Evolutionary conservation across 2,113 vertebrate genomes (phyloP).

Genomic region (Lipophrys pholis): DNA sequence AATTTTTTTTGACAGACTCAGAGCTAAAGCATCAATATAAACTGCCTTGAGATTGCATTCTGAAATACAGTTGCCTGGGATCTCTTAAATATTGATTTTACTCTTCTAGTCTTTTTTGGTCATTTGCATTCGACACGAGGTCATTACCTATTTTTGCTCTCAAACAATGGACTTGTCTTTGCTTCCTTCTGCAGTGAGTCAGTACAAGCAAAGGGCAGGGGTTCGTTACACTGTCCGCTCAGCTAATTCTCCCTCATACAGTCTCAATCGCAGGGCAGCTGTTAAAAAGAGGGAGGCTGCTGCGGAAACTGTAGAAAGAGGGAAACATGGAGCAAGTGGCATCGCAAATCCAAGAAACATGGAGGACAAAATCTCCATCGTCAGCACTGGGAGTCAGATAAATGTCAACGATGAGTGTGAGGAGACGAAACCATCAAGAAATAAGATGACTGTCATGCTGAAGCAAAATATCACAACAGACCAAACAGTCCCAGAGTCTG

Average conservation of each 20-base stretch:
- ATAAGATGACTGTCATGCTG: conserved; percentile 11
- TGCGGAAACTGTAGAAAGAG: background rate
- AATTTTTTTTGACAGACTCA: background rate
- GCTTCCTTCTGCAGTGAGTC: conserved; percentile 36
- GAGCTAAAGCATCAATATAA: conserved; percentile 14
- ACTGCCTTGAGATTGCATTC: conserved; percentile 20
- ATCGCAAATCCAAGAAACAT: conserved; percentile 14
- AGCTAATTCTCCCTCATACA: conserved; percentile 68
- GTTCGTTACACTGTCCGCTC: conserved; percentile 72
- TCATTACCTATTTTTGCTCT: conserved; percentile 66
- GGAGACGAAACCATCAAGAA: conserved; percentile 21
- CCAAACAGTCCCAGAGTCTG: conserved; percentile 26
- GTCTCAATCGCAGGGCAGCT: conserved; percentile 41
- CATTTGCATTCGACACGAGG: conserved; percentile 61
- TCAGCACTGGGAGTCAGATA: conserved; percentile 1
- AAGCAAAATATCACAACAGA: conserved; percentile 38
- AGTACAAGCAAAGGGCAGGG: conserved; percentile 36
- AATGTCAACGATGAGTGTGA: conserved; percentile 25
- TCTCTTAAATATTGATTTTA: conserved; percentile 50
- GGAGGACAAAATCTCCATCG: conserved; percentile 27
- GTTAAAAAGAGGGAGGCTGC: conserved; percentile 22
- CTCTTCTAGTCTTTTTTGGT: conserved; percentile 50
- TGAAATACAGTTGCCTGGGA: conserved; percentile 36
- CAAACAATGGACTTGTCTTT: conserved; percentile 71
- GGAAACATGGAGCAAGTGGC: background rate